These are phyloP conservation scores for Oopsacas minuta DNA, from an alignment of 37 sponge, comb jelly and placozoan genomes.

Conservation along the genomic window DNA sequence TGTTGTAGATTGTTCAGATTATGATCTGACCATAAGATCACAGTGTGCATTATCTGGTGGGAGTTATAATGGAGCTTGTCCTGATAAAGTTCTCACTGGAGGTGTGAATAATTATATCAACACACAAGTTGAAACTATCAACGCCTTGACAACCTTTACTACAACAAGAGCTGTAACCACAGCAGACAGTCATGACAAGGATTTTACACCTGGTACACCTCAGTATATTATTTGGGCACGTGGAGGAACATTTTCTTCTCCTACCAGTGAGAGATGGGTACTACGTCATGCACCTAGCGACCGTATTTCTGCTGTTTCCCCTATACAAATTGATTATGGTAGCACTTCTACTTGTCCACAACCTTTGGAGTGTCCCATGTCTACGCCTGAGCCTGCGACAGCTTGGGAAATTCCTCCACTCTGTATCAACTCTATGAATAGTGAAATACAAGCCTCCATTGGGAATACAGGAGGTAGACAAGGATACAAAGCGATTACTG, in stretches of 20 bases:
- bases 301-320: background rate
- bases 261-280: background rate
- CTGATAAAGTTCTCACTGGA: background rate
- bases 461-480: conserved; percentile 10
- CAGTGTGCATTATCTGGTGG: background rate
- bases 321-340: background rate
- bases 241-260: conserved; percentile 1
- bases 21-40: background rate
- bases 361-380: background rate
- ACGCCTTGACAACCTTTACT: background rate
- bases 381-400: background rate
- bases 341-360: background rate
- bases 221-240: background rate
- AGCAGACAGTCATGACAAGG: background rate
- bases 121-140: background rate
- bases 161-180: background rate
- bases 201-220: background rate
- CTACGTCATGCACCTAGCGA: background rate
- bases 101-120: conserved; percentile 4
- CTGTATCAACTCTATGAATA: background rate
- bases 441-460: background rate
- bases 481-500: background rate
- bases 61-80: background rate
- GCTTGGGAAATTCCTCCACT: background rate
- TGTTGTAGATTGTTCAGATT: background rate